Conservation (phyloP, 2,797 vertebrate species). For the Hirundo rustica region DNA sequence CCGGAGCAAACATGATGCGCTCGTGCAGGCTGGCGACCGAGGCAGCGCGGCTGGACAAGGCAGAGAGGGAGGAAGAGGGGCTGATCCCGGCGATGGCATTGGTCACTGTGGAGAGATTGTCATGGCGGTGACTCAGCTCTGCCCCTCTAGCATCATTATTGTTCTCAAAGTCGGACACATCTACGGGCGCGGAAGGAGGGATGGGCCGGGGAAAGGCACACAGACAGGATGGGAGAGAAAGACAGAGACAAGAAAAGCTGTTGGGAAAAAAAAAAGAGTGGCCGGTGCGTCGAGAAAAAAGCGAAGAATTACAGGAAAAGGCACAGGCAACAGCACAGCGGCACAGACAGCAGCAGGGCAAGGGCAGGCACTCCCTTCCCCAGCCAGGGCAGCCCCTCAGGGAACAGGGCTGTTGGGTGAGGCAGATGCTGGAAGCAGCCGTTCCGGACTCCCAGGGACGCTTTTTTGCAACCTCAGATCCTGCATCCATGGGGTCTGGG, state of each 20-base stretch:
- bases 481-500: neutral
- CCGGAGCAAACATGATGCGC: constrained; percentile 94
- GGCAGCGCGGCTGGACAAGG: constrained; percentile 91
- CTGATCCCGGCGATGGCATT: constrained; percentile 95
- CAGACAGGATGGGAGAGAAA: constrained; percentile 62
- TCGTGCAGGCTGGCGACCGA: constrained; percentile 95
- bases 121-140: constrained; percentile 86
- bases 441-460: neutral
- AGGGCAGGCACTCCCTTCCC: neutral
- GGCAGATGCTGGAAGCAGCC: neutral
- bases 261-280: constrained; percentile 56
- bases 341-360: neutral
- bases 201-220: constrained; percentile 38
- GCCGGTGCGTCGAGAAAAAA: neutral
- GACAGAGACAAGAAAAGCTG: constrained; percentile 76
- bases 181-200: constrained; percentile 73
- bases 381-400: neutral
- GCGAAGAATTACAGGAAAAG: neutral
- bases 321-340: neutral
- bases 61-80: constrained; percentile 92
- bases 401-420: neutral
- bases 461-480: neutral
- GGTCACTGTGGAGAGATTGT: constrained; percentile 98
- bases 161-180: constrained; percentile 89
- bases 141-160: constrained; percentile 80